Evolutionary conservation across 1,140 invertebrate species (phyloP).

Genomic region (Atta cephalotes): DNA sequence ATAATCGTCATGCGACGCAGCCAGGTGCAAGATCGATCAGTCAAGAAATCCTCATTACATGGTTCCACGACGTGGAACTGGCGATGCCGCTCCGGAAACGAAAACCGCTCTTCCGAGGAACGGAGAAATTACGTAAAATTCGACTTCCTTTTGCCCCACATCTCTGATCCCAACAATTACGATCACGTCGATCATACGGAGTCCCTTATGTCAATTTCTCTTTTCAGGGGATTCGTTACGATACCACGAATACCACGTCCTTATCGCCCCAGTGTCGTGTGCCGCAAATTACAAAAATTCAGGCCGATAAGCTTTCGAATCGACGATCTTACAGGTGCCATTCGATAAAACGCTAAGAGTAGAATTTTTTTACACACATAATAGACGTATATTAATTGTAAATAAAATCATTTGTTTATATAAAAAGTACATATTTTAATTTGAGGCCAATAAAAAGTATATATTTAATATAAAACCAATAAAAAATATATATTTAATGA

Average conservation of each 20-base stretch:
- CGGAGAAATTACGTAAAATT: constrained; percentile 50
- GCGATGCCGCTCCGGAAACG: constrained; percentile 47
- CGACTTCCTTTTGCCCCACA: constrained; percentile 1
- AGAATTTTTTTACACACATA: neutral
- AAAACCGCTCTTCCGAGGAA: constrained; percentile 41
- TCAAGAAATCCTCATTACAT: constrained; percentile 50
- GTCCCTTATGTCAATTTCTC: constrained; percentile 11
- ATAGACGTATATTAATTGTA: neutral
- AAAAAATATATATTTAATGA: neutral
- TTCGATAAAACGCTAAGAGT: neutral
- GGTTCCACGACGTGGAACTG: constrained; percentile 46
- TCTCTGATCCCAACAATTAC: neutral
- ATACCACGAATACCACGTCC: neutral
- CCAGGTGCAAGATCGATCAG: constrained; percentile 50
- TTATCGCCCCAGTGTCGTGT: neutral
- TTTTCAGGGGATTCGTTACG: constrained; percentile 7
- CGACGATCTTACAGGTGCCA: constrained; percentile 15
- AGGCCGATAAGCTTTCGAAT: neutral
- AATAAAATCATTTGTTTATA: constrained; percentile 12
- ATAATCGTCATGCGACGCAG: constrained; percentile 41
- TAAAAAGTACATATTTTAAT: neutral
- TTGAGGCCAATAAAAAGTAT: neutral
- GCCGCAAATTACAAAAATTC: constrained; percentile 35
- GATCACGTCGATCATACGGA: constrained; percentile 2
- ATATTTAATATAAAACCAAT: neutral